A percentile compares a stretch with the other conserved stretches of the same genome.
Conservation (phyloP, 2,113 vertebrate species). For the Microtus pennsylvanicus region DNA sequence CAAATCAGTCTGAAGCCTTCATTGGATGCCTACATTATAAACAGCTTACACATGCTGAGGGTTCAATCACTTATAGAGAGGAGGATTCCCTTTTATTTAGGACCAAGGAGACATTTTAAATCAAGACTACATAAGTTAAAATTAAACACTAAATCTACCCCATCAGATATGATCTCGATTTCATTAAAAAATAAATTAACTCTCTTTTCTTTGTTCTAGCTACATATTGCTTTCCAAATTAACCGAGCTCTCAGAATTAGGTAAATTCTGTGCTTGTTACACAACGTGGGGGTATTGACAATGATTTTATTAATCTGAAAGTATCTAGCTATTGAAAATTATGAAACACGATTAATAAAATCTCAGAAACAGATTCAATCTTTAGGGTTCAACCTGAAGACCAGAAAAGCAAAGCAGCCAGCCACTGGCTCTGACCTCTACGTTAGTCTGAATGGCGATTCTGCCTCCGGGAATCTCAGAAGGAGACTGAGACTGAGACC, state of each 20-base stretch:
- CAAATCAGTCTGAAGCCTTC: not conserved
- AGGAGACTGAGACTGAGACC: too few relatives aligned
- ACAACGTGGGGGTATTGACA: not conserved
- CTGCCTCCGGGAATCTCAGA: too few relatives aligned
- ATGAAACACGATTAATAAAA: too few relatives aligned
- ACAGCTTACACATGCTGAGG: not conserved
- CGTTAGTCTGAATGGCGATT: too few relatives aligned
- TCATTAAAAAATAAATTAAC: conserved; percentile 17
- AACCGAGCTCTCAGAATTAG: not conserved
- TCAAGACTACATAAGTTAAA: not conserved
- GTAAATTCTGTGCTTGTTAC: not conserved
- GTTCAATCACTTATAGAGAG: not conserved
- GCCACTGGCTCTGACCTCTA: too few relatives aligned
- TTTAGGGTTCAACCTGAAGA: too few relatives aligned
- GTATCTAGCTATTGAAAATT: not conserved
- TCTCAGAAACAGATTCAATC: too few relatives aligned
- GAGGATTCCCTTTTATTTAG: not conserved
- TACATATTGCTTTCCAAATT: not conserved
- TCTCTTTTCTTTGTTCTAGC: not conserved
- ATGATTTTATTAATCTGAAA: not conserved
- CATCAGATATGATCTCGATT: not conserved
- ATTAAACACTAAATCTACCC: conserved; percentile 16
- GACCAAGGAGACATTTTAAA: not conserved
- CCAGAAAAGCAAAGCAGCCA: too few relatives aligned
- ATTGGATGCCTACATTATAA: not conserved